Conservation (phyloP, 1,140 invertebrate genomes). For the Drosophila equinoxialis region DNA sequence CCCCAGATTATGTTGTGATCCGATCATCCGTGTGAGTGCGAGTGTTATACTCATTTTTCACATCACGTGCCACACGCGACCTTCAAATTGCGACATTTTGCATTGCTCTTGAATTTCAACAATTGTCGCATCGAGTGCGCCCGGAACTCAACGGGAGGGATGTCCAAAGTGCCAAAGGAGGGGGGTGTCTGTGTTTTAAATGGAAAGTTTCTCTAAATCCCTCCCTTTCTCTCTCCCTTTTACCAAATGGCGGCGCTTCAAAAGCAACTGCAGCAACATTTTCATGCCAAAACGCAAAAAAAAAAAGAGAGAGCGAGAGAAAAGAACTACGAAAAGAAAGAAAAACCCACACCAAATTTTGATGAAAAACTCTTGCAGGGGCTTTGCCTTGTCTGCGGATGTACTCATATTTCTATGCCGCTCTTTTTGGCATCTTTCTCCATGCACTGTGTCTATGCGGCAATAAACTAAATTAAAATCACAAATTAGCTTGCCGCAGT, state of each 20-base stretch:
- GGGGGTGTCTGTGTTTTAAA: neutral
- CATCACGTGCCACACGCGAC: constrained; percentile 78
- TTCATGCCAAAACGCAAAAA: constrained; percentile 32
- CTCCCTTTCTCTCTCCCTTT: too few relatives aligned
- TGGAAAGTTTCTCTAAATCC: constrained; percentile 4
- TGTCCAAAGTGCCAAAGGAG: constrained; percentile 1
- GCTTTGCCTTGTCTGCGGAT: constrained; percentile 54
- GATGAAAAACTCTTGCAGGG: constrained; percentile 38
- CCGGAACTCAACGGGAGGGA: constrained; percentile 33
- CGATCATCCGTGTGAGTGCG: constrained; percentile 56
- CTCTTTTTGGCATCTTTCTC: constrained; percentile 56
- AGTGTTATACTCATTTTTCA: constrained; percentile 62
- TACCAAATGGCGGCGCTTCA: constrained; percentile 41
- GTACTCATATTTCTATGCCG: constrained; percentile 38
- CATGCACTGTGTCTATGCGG: constrained; percentile 58
- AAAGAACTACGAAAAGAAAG: neutral
- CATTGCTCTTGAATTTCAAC: constrained; percentile 75
- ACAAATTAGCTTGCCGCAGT: constrained; percentile 70
- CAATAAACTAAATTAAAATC: constrained; percentile 76
- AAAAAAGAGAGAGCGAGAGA: neutral
- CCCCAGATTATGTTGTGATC: constrained; percentile 79
- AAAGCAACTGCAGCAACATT: constrained; percentile 58
- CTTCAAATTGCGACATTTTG: constrained; percentile 69
- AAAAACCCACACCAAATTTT: neutral
- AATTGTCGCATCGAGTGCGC: constrained; percentile 44